These are phyloP conservation scores for Chelonoidis abingdonii DNA, from an alignment of 2,113 vertebrate species.

Conservation along the genomic window DNA sequence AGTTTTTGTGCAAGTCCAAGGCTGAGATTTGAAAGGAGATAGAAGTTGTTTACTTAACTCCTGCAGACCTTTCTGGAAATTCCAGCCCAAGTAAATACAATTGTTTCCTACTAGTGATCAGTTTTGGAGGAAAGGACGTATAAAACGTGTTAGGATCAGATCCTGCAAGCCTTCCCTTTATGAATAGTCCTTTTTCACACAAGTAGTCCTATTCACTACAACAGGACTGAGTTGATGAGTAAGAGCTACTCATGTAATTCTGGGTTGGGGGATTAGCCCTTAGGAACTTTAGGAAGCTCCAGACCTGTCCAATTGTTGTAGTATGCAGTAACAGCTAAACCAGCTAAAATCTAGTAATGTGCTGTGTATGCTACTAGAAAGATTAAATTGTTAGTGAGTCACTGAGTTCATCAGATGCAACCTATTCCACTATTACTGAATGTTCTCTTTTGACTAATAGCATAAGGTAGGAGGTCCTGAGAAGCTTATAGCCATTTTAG, in stretches of 20 bases:
- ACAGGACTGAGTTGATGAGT: background rate
- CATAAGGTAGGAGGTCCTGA: background rate
- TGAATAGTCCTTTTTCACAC: background rate
- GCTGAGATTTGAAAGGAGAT: background rate
- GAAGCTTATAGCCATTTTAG: background rate
- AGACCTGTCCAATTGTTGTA: background rate
- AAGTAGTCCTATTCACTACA: background rate
- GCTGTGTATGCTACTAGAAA: background rate
- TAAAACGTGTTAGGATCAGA: background rate
- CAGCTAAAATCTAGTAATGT: background rate
- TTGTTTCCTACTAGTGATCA: background rate
- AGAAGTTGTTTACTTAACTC: background rate
- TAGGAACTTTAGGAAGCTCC: background rate
- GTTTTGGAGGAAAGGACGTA: background rate
- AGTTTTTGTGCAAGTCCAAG: constrained; percentile 1
- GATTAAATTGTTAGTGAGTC: background rate
- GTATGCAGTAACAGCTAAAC: background rate
- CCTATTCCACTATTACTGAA: background rate
- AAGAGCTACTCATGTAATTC: background rate
- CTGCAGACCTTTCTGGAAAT: background rate
- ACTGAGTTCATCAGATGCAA: background rate
- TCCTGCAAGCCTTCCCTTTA: background rate
- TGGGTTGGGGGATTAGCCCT: background rate
- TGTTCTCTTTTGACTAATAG: background rate
- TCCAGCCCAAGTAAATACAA: background rate